A percentile compares a stretch with the other conserved stretches of the same genome.
Evolutionary conservation across 2,888 invertebrate species (phyloP).

Genomic region (Scaptomyza cyrtandrae): DNA sequence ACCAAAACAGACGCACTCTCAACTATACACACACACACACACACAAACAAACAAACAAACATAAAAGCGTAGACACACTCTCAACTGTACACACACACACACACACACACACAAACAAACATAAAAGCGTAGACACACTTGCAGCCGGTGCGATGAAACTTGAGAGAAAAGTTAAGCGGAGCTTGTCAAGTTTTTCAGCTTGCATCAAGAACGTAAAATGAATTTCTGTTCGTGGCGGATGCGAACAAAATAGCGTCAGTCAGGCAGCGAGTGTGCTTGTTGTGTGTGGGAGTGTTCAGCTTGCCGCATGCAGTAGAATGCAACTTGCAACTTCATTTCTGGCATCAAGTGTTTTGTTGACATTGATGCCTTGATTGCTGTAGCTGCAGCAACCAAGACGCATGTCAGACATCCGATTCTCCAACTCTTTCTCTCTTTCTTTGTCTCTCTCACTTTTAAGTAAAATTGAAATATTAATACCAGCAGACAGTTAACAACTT

Average conservation of each 20-base stretch:
- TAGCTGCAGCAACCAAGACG: slow-evolving; percentile 13
- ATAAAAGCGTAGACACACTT: not conserved
- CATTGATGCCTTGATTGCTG: slow-evolving; percentile 55
- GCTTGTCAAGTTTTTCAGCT: slow-evolving; percentile 49
- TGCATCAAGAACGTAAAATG: slow-evolving; percentile 29
- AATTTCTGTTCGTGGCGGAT: slow-evolving; percentile 31
- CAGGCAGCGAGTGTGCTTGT: slow-evolving; percentile 7
- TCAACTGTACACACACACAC: slow-evolving; percentile 8
- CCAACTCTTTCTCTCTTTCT: not conserved
- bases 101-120: too few species aligned
- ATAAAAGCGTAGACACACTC: not conserved
- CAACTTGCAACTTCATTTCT: slow-evolving; percentile 29
- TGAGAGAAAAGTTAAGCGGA: slow-evolving; percentile 41
- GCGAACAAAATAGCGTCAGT: not conserved
- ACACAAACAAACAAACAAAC: too few species aligned
- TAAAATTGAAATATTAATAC: slow-evolving; percentile 60
- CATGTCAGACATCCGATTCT: not conserved
- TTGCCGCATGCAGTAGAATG: slow-evolving; percentile 7
- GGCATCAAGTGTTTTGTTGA: slow-evolving; percentile 51
- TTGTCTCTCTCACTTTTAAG: slow-evolving; percentile 1
- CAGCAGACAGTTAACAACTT: slow-evolving; percentile 39
- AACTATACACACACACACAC: slow-evolving; percentile 11
- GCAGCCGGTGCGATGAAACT: slow-evolving; percentile 24
- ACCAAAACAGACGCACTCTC: slow-evolving; percentile 31
- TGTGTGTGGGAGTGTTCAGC: slow-evolving; percentile 6